These are phyloP conservation scores for Scolopax rusticola DNA, from an alignment of 2,797 vertebrate species.

Conservation along the genomic window DNA sequence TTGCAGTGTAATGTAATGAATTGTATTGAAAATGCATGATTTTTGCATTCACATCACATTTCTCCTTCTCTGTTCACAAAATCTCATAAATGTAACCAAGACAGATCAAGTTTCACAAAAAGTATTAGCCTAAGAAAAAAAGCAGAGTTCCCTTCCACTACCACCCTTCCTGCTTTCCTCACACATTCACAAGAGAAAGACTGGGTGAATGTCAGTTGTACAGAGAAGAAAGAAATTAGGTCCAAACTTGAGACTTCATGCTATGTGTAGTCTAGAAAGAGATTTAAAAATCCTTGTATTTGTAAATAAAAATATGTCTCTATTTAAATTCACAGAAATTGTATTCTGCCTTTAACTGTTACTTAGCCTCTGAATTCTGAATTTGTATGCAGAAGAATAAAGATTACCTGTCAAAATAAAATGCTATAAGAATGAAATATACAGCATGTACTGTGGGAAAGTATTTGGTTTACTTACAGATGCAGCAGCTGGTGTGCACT, in stretches of 20 bases:
- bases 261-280: not conserved
- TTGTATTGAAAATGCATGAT: constrained; percentile 69
- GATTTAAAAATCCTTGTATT: not conserved
- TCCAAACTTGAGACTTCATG: not conserved
- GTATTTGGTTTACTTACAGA: constrained; percentile 68
- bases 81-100: constrained; percentile 55
- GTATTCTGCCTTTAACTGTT: constrained; percentile 50
- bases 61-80: constrained; percentile 56
- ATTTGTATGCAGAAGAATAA: constrained; percentile 67
- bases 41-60: constrained; percentile 66
- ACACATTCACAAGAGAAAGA: not conserved
- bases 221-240: not conserved
- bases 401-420: constrained; percentile 78
- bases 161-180: not conserved
- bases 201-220: not conserved
- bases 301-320: constrained; percentile 29
- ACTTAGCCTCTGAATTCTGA: constrained; percentile 60
- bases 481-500: constrained; percentile 74
- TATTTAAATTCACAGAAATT: constrained; percentile 58
- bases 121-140: constrained; percentile 32
- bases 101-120: constrained; percentile 61
- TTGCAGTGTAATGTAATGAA: constrained; percentile 71
- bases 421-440: constrained; percentile 76
- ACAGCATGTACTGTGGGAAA: constrained; percentile 77
- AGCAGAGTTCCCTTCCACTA: constrained; percentile 7